These are phyloP conservation scores for Kradibia gibbosae DNA, from an alignment of 1,140 invertebrate species.

Conservation along the genomic window DNA sequence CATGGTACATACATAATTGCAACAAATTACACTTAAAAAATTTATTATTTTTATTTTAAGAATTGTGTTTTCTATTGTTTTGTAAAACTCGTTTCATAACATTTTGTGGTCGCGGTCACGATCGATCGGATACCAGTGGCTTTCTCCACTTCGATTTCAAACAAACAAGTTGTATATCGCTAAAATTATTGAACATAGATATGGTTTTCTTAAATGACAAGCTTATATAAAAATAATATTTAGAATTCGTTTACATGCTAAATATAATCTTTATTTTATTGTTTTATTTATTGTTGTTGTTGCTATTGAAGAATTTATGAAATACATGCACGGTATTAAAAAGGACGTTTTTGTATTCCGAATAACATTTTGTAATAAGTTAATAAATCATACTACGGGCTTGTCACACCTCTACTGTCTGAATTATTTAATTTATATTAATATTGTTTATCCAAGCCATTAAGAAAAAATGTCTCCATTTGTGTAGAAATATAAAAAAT, in stretches of 20 bases:
- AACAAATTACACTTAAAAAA: not conserved
- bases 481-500: not conserved
- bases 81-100: not conserved
- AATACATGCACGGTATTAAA: not conserved
- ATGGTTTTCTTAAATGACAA: not conserved
- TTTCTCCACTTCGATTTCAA: not conserved
- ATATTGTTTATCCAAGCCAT: no score
- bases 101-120: not conserved
- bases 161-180: not conserved
- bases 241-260: not conserved
- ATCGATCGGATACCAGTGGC: not conserved
- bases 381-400: not conserved
- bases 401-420: not conserved
- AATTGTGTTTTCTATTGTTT: constrained; percentile 10
- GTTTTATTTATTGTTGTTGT: not conserved
- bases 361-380: not conserved
- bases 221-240: not conserved
- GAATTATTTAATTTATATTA: not conserved
- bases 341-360: no score
- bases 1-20: not conserved
- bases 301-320: not conserved
- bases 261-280: not conserved
- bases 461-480: not conserved
- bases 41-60: not conserved
- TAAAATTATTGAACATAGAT: not conserved